Base-by-base conservation (phyloP, 2,797 vertebrate genomes). In the Psittacula echo region DNA sequence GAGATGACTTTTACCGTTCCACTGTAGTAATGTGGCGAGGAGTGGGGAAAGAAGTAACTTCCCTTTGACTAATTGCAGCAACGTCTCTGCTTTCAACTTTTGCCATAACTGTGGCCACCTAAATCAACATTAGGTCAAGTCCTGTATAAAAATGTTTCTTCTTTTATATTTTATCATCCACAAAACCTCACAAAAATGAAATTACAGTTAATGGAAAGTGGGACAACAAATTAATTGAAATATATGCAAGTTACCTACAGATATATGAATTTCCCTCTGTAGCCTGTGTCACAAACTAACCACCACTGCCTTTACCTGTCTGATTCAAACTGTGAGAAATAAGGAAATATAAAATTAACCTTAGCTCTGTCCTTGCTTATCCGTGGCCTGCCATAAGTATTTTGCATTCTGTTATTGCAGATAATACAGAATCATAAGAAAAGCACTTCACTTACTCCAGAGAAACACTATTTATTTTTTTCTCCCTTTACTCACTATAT, bases 381-480 rank as follows among this genome's bases (percentile, higher is more conserved):
- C 51, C 19, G 17, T 73, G 60, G 11, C 24, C 50, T 81, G 15
- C 23, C 24, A 21, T 48, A 54, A 47, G 5, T 76, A 66, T 64
- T 82, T 86, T 85, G 39, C 27, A 58, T 94, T 95, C 62, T 81
- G 5, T 2, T 95, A 92, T 89, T 85, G 62, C 29, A 74, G 37
- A 21, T 56, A 73, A 78, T 74, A 65, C 48, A n/a, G 90, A 94
- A 67, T 71, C 5, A 53, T 51, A 47, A 67, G 30, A 89, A 90
- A 85, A 94, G 12, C 47, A 50, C 60, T 82, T 92, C 13, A 32
- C 23, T 50, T 83, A 34, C 48, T 61, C 82, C 74, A 50, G n/a
- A 91, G 54, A 86, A 95, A 60, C 22, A 30, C 30, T 41, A 7
- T 70, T 65, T 42, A 47, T 13, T 62, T 30, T 4, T 9, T 3